phyloP scores from a whole-genome alignment of 2,888 invertebrate species.

The Macrophya annulata region DNA sequence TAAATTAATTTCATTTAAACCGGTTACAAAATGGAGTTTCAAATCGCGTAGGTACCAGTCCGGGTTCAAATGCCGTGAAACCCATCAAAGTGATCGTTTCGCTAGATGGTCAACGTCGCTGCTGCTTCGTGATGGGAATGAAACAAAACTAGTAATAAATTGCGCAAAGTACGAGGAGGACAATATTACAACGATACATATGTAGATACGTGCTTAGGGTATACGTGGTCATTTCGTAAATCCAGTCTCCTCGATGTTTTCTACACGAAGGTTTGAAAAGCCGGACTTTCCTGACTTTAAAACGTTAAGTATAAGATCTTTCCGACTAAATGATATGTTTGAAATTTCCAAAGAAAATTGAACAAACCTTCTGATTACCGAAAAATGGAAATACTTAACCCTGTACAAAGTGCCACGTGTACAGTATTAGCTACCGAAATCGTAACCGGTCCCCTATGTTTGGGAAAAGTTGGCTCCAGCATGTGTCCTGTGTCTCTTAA shows the following conservation, averaged over 20 bases:
- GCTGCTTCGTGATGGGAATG: slow-evolving; percentile 3
- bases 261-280: neutral
- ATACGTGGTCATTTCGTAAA: slow-evolving; percentile 22
- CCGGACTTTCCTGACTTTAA: neutral
- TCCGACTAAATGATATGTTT: neutral
- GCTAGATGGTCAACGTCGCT: neutral
- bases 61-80: neutral
- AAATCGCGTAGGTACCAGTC: neutral
- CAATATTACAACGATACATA: neutral
- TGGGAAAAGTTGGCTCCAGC: slow-evolving; percentile 14
- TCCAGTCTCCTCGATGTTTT: neutral
- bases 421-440: slow-evolving; percentile 23
- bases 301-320: neutral
- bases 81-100: neutral
- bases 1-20: slow-evolving; percentile 32
- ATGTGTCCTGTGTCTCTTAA: slow-evolving; percentile 28
- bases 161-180: slow-evolving; percentile 11
- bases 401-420: neutral
- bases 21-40: slow-evolving; percentile 32
- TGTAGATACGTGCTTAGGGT: neutral
- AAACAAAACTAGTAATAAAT: neutral
- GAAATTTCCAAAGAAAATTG: neutral
- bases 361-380: neutral
- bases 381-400: neutral
- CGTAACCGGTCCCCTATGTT: neutral